Base-by-base conservation (phyloP, 2,888 invertebrate species). In the Brenthis ino region DNA sequence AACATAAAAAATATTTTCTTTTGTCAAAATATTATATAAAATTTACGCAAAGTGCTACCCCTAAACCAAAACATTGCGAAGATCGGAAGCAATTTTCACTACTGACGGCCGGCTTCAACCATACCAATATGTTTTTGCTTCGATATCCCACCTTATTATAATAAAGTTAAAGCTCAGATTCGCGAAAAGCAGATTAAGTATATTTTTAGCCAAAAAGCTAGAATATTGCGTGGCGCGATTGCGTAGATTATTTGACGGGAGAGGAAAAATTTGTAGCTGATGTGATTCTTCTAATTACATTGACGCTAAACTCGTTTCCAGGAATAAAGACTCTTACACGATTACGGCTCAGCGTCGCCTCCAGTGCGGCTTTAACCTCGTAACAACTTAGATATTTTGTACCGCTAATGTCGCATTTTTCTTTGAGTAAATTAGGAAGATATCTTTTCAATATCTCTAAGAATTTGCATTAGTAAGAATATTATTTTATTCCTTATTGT, bases 51-150 rank as follows among this genome's bases (percentile, higher is more conserved):
- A 64, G 58, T 33, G 73, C n/a, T 58, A 74, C 48, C 76, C 76
- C 74, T 76, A 33, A 71, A 69, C 58, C 68, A 69, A 73, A 76
- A 81, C 80, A 80, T 85, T 83, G 85, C 77, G 77, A 61, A 79
- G 81, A 85, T 85, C 82, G 81, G 82, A 87, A 86, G 78, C 82
- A 81, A 85, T 86, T 80, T 83, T 73, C 80, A 64, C 74, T 77
- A 72, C 70, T 77, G 81, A 79, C 84, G 83, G 78, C 82, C 83
- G 84, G 81, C 72, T 51, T 63, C 63, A 67, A 68, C 75, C 72
- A 58, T 24, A n/a, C 57, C 56, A 60, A 65, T 64, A 55, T 63
- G 58, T 74, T 65, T 61, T 20, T 8, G 56, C 61, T 55, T 66
- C 60, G 28, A 65, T 47, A 16, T 43, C 54, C 51, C 57, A 16